Evolutionary conservation across 2,888 invertebrate species (phyloP).

Genomic region (Emmelina monodactyla): DNA sequence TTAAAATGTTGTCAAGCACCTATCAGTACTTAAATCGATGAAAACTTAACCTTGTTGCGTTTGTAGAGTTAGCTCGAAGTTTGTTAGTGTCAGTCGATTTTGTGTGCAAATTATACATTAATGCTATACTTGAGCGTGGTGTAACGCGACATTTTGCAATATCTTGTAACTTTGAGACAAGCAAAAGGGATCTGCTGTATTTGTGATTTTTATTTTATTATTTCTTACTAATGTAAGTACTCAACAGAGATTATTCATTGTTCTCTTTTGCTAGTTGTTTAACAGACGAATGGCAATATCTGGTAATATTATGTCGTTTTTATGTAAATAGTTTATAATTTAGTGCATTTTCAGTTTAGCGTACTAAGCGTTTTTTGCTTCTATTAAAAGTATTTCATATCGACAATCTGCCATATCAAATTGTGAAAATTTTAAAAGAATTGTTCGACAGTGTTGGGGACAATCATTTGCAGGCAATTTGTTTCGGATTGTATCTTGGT

Average conservation of each 20-base stretch:
- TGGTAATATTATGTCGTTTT: slow-evolving; percentile 38
- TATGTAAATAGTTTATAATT: slow-evolving; percentile 53
- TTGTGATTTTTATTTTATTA: slow-evolving; percentile 43
- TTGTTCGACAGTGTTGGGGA: slow-evolving; percentile 43
- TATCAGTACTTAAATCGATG: slow-evolving; percentile 50
- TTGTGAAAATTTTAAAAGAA: slow-evolving; percentile 56
- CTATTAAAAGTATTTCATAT: slow-evolving; percentile 63
- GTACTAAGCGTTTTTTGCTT: slow-evolving; percentile 42
- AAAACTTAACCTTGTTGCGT: slow-evolving; percentile 36
- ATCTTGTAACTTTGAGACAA: slow-evolving; percentile 16
- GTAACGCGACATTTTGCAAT: not conserved
- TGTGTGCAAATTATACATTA: slow-evolving; percentile 6
- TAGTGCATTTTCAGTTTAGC: slow-evolving; percentile 52
- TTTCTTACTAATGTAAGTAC: slow-evolving; percentile 42
- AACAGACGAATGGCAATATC: slow-evolving; percentile 31
- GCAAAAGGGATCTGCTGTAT: slow-evolving; percentile 52
- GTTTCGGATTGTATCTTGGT: no score
- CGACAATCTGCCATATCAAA: slow-evolving; percentile 75
- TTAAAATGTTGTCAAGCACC: slow-evolving; percentile 37
- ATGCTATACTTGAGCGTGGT: slow-evolving; percentile 5
- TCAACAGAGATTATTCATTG: slow-evolving; percentile 54
- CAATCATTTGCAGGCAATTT: slow-evolving; percentile 48
- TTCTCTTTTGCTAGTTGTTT: slow-evolving; percentile 35
- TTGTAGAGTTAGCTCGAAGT: slow-evolving; percentile 3
- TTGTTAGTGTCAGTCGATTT: slow-evolving; percentile 3